phyloP scores from a whole-genome alignment of 1,140 invertebrate genomes.

The Palaemon carinicauda region DNA sequence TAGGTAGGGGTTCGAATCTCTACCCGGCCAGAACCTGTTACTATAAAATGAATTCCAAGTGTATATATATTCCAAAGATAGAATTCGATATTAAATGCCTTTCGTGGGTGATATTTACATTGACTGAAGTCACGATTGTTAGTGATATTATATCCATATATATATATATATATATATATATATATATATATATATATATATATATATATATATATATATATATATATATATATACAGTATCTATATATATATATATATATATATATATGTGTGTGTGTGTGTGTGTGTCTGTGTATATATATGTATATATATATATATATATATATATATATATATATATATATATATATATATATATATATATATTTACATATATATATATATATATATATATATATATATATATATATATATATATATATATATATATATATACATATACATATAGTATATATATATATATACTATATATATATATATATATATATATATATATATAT shows the following conservation, averaged over 20 bases:
- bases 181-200: background rate
- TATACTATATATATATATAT: too few species aligned
- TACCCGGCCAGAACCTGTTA: too few species aligned
- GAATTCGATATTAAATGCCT: too few species aligned
- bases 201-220: background rate
- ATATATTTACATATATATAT: constrained; percentile 13
- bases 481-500: background rate
- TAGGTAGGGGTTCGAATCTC: too few species aligned
- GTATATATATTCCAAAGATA: too few species aligned
- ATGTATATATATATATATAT: background rate
- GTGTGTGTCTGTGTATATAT: background rate
- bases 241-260: background rate
- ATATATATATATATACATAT: background rate
- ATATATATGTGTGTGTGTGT: too few species aligned
- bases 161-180: background rate
- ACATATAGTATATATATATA: background rate
- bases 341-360: constrained; percentile 15
- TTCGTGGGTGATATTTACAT: too few species aligned
- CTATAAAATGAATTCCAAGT: too few species aligned
- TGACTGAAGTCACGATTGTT: too few species aligned
- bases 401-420: constrained; percentile 19
- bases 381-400: constrained; percentile 19
- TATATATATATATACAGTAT: too few species aligned
- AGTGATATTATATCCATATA: too few species aligned
- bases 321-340: background rate